phyloP scores from a whole-genome alignment of 1,140 invertebrate genomes.

The Caenorhabditis briggsae region DNA sequence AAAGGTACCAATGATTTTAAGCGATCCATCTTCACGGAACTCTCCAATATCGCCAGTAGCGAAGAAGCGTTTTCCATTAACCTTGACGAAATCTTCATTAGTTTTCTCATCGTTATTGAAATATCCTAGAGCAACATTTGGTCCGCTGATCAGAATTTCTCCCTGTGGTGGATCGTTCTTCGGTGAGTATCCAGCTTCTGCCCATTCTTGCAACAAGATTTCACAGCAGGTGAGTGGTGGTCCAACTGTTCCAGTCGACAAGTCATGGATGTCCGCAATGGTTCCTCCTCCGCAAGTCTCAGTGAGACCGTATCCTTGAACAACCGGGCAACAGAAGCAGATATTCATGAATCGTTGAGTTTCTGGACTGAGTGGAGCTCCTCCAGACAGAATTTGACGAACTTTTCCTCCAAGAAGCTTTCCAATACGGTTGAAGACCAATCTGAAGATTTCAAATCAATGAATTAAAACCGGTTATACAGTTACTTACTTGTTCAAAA shows the following conservation, averaged over 20 bases:
- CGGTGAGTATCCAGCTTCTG: slow-evolving; percentile 88
- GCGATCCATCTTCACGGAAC: slow-evolving; percentile 89
- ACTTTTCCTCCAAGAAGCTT: slow-evolving; percentile 89
- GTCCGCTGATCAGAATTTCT: slow-evolving; percentile 92
- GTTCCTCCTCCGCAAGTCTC: slow-evolving; percentile 94
- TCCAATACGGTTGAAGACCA: slow-evolving; percentile 86
- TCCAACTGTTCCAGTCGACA: slow-evolving; percentile 88
- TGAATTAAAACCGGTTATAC: not conserved
- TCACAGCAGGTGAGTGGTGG: slow-evolving; percentile 89
- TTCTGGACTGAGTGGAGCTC: slow-evolving; percentile 93
- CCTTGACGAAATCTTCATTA: slow-evolving; percentile 89
- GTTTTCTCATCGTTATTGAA: slow-evolving; percentile 92
- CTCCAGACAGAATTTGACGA: slow-evolving; percentile 89
- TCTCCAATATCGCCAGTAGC: slow-evolving; percentile 96
- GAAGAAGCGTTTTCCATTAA: slow-evolving; percentile 89
- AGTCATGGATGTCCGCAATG: slow-evolving; percentile 86
- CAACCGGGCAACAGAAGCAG: slow-evolving; percentile 89
- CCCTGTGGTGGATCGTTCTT: slow-evolving; percentile 91
- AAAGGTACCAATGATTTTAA: slow-evolving; percentile 92
- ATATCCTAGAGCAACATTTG: slow-evolving; percentile 91
- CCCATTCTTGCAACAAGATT: slow-evolving; percentile 91
- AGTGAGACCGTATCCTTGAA: slow-evolving; percentile 96
- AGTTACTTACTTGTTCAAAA: slow-evolving; percentile 83
- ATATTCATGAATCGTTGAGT: slow-evolving; percentile 94
- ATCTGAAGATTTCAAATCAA: slow-evolving; percentile 78